Base-by-base conservation (phyloP, 30 jellyfish, hydroid and myxozoan genomes). In the Hydractinia symbiolongicarpus region DNA sequence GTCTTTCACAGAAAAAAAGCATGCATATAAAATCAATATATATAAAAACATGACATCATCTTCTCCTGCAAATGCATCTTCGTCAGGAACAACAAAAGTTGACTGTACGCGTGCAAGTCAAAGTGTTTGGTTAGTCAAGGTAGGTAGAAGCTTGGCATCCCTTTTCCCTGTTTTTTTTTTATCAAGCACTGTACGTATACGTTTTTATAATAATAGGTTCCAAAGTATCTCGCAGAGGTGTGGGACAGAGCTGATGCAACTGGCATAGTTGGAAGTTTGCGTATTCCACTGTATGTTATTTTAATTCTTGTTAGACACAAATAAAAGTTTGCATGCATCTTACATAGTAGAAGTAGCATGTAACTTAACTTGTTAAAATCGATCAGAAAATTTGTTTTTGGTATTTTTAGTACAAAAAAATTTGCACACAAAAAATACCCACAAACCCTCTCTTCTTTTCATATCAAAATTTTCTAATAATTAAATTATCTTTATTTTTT, bases 111-210 rank as follows among this genome's bases (percentile, higher is more conserved):
- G 97, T 21, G 79, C 90, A 16, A 68, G 94, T 10, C 93, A 93
- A 54, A 85, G 62, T 81, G 95, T 90, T 30, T 90, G 97, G 97
- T 90, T 90, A 5, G 97, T 90, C 15, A 90, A 90, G 96, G 97
- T 89, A 79, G 62, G 60, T 11, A 15, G 40, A 50, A 30, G 2
- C 44, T 30, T 30, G 44, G 44, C 44, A 30, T 30, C 44, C 44
- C 44, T 30, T 30, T 30, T 30, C 44, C 44, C 44, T 30, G 44
- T 30, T 30, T 30, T 30, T 30, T 2, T 2, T 2, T 30, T 1
- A 0, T 30, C 44, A 30, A 11, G 69, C 15, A 58, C 19, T 58
- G 69, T 58, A 58, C 69, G 19, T 11, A 58, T 58, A 16, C 69
- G 19, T 58, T 58, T 0, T 58, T 16, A 58, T 11, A 16, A 58